Base-by-base conservation (phyloP, 2,113 vertebrate species). In the Rhea americana region DNA sequence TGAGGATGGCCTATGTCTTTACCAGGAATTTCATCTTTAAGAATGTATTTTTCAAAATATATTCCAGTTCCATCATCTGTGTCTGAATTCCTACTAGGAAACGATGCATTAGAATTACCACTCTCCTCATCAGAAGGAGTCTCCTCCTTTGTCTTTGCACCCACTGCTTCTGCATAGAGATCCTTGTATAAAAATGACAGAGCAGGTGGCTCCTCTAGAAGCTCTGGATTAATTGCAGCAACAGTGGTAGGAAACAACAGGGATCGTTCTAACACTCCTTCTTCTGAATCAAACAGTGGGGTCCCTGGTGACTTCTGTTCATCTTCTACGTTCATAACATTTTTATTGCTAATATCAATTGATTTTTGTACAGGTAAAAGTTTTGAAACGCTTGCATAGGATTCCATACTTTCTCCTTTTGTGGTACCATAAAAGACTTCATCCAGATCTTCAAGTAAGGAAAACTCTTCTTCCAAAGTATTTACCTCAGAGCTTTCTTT, bases 111-210 rank as follows among this genome's bases (percentile, higher is more conserved):
- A 53, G 98, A 98, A 81, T 97, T 94, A 53, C 98, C 94, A 37
- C 98, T 99, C 90, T 98, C 99, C 71, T 97, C 97, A 85, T 99
- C 99, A 9, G 98, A 98, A 63, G 85, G 93, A 75, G 71, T 90
- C n/a, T 98, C 98, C 12, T 97, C 97, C 82, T 96, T 98, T 89
- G 90, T 96, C 58, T 97, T 97, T 94, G 98, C 98, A 85, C 98
- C 98, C 30, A 97, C 61, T 73, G 98, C 98, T 85, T 99, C 98
- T 82, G 98, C 98, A 45, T 99, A 99, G 55, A 99, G 98, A 93
- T 99, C 99, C 58, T 98, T 98, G 91, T 99, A 99, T 78, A 99
- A 97, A 97, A 99, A 99, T 2, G 98, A 98, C 86, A 99, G 97
- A 91, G 99, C 99, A 21, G 98, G 98, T 76, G 98, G 98, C 72